Base-by-base conservation (phyloP, 2,797 vertebrate species). In the Molossus molossus region DNA sequence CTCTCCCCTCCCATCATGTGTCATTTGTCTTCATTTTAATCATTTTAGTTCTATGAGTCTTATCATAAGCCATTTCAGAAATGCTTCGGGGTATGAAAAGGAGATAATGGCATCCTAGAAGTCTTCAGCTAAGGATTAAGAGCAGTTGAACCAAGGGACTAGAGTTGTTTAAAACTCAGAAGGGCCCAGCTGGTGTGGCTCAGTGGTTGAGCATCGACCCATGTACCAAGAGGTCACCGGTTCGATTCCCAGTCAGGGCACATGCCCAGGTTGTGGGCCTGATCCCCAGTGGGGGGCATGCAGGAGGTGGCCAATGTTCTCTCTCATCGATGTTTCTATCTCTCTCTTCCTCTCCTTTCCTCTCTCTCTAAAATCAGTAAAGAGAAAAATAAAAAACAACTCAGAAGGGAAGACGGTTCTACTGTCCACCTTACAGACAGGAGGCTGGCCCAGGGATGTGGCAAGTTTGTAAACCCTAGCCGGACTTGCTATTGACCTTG, bases 1-100 rank as follows among this genome's bases (percentile, higher is more conserved):
- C 4, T 48, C 13, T 33, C 2, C 21, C 17, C 11, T 53, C 27
- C 13, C 21, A 17, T 25, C 5, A 1, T 1, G 0, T 0, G 33
- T 10, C 13, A 8, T 21, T 14, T 53, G 13, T 58, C 69, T 45
- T 62, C n/a, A 60, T 20, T 25, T 21, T 55, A n/a, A 15, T 17
- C 9, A 0, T n/a, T 37, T 64, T 64, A 12, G 21, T 69, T 25
- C 2, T 3, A 14, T 7, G 48, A 83, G 40, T 45, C 79, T 64
- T 67, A 5, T 33, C n/a, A 25, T 13, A 25, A 73, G 37, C 80
- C 15, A 10, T 67, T 23, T 75, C 21, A 9, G 29, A 4, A 55
- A 9, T 1, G 4, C 17, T 13, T 57, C 53, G 57, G 67, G 55
- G 18, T 50, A 2, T 6, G 3, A 21, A 70, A 77, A 37, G 57